Conservation (phyloP, 2,888 invertebrate species). For the Lottia gigantea region DNA sequence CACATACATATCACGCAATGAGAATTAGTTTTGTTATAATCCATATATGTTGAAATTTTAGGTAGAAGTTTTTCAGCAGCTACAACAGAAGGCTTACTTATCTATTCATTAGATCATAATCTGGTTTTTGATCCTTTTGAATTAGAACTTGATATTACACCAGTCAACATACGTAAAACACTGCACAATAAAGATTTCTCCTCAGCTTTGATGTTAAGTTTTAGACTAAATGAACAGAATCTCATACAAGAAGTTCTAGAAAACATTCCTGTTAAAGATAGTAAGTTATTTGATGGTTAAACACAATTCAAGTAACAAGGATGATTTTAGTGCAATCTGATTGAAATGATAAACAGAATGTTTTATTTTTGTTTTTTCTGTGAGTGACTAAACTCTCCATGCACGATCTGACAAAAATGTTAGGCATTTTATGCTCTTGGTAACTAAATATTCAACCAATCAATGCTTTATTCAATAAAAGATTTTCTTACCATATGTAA, state of each 20-base stretch:
- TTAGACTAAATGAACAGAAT: constrained; percentile 84
- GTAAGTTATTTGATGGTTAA: constrained; percentile 69
- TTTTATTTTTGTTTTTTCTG: no score
- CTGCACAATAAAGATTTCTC: constrained; percentile 59
- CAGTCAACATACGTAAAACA: constrained; percentile 67
- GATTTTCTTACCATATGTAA: no score
- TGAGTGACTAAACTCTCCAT: no score
- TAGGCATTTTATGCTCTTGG: no score
- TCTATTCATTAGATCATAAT: constrained; percentile 83
- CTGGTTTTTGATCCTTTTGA: constrained; percentile 94
- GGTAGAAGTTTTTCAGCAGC: constrained; percentile 85
- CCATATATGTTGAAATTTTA: constrained; percentile 32
- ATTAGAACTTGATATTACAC: constrained; percentile 86
- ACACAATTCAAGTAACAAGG: no score
- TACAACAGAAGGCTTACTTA: constrained; percentile 92
- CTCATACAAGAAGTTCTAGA: constrained; percentile 86
- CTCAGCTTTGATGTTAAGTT: constrained; percentile 83
- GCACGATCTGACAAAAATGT: no score
- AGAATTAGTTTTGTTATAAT: no score
- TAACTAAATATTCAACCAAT: no score
- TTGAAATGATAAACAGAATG: no score
- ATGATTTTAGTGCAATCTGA: no score
- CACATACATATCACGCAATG: no score
- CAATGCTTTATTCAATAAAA: no score
- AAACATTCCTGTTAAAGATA: constrained; percentile 79